Evolutionary conservation across 2,113 vertebrate species (phyloP).

Genomic region (Romanogobio albipinnatus): DNA sequence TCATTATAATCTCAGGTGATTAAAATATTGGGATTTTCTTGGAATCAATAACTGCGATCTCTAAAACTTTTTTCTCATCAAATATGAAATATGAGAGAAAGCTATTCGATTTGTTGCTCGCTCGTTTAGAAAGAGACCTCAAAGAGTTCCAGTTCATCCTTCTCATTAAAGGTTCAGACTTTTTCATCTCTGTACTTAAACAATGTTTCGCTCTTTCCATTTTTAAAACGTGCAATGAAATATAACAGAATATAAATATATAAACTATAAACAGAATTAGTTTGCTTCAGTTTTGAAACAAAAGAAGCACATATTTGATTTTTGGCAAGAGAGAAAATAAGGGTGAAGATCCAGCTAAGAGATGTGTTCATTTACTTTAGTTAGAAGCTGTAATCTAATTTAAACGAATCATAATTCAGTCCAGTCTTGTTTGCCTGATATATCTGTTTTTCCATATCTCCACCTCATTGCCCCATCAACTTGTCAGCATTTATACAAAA

Average conservation of each 20-base stretch:
- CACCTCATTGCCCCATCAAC: conserved; percentile 7
- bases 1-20: conserved; percentile 14
- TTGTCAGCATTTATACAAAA: conserved; percentile 16
- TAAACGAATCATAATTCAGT: conserved; percentile 48
- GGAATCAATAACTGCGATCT: neutral
- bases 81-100: conserved; percentile 25
- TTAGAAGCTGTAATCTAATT: conserved; percentile 49
- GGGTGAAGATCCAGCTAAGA: neutral
- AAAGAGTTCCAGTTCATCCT: neutral
- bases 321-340: neutral
- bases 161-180: neutral
- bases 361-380: conserved; percentile 15
- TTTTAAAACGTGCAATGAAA: neutral
- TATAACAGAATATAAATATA: too few relatives aligned
- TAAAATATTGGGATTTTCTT: neutral
- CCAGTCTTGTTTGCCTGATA: conserved; percentile 11
- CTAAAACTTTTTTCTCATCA: neutral
- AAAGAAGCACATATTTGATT: neutral
- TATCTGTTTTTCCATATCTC: conserved; percentile 3
- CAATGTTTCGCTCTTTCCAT: neutral
- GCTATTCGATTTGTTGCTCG: neutral
- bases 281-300: neutral
- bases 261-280: neutral
- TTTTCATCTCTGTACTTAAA: conserved; percentile 24
- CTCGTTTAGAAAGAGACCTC: neutral